phyloP scores from a whole-genome alignment of 2,113 vertebrate species.

The Rostratula benghalensis region DNA sequence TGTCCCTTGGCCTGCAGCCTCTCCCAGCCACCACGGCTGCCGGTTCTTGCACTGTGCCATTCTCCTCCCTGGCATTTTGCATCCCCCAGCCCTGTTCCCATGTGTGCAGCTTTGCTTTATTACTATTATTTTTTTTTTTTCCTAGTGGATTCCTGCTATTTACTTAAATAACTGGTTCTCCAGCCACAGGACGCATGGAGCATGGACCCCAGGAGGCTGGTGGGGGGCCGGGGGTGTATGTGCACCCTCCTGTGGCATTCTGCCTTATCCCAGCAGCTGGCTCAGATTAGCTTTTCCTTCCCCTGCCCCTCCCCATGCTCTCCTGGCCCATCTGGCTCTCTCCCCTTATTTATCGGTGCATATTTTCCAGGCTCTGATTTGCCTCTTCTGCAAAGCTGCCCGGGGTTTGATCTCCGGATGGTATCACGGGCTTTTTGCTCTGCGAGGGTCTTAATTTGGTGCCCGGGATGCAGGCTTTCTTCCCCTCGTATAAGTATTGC shows the following conservation, averaged over 20 bases:
- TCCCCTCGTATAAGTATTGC: conserved; percentile 38
- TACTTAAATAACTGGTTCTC: background rate
- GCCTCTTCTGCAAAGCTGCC: background rate
- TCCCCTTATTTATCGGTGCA: background rate
- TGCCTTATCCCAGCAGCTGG: background rate
- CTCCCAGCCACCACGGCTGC: fast-evolving
- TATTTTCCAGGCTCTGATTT: conserved; percentile 35
- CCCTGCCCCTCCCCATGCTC: background rate
- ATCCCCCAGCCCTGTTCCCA: background rate
- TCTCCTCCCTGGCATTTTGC: background rate
- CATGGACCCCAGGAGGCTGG: background rate
- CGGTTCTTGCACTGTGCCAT: background rate
- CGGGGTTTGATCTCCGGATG: background rate
- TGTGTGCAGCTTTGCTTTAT: fast-evolving
- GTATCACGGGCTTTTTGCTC: background rate
- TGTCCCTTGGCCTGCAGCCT: background rate
- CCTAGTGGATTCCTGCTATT: background rate
- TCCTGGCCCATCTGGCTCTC: conserved; percentile 23
- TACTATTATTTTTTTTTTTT: background rate
- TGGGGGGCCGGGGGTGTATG: fast-evolving
- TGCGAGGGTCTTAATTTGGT: conserved; percentile 51
- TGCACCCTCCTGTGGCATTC: background rate
- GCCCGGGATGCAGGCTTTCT: conserved; percentile 7
- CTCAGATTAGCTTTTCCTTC: background rate
- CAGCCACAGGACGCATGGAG: background rate